These are phyloP conservation scores for Hapalemur alaotrensis DNA, from an alignment of 2,797 vertebrate species.

Conservation along the genomic window DNA sequence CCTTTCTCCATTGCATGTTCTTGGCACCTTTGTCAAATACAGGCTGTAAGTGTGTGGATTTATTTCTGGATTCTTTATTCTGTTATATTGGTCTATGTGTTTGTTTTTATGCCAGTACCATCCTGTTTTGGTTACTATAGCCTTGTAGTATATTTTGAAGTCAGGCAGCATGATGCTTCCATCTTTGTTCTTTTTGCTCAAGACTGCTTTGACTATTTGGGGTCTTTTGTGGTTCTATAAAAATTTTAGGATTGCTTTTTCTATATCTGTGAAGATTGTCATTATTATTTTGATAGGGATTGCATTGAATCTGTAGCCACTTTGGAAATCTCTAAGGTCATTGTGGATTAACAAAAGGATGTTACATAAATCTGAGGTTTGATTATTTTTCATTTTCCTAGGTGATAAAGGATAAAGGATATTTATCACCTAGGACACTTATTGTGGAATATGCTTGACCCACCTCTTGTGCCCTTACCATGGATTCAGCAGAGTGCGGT, in stretches of 20 bases:
- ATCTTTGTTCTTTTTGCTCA: not conserved
- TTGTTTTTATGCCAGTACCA: not conserved
- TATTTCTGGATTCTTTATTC: not conserved
- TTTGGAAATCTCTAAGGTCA: not conserved
- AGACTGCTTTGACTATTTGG: not conserved
- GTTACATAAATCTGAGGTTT: not conserved
- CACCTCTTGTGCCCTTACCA: not conserved
- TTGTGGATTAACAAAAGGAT: not conserved
- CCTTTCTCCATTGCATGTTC: not conserved
- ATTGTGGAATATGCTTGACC: not conserved
- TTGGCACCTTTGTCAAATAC: not conserved
- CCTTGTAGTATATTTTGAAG: not conserved
- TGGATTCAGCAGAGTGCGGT: not conserved
- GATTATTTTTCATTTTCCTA: not conserved
- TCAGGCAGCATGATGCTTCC: not conserved
- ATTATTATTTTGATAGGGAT: not conserved
- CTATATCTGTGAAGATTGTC: not conserved
- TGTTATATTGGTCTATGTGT: not conserved
- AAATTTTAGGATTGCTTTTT: not conserved
- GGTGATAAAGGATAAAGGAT: not conserved
- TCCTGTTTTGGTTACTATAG: not conserved
- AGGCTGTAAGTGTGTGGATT: not conserved
- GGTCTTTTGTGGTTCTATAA: not conserved
- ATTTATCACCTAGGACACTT: not conserved
- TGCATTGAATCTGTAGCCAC: not conserved